Evolutionary conservation across 1,140 invertebrate species (phyloP).

Genomic region (Brachionus koreanus): DNA sequence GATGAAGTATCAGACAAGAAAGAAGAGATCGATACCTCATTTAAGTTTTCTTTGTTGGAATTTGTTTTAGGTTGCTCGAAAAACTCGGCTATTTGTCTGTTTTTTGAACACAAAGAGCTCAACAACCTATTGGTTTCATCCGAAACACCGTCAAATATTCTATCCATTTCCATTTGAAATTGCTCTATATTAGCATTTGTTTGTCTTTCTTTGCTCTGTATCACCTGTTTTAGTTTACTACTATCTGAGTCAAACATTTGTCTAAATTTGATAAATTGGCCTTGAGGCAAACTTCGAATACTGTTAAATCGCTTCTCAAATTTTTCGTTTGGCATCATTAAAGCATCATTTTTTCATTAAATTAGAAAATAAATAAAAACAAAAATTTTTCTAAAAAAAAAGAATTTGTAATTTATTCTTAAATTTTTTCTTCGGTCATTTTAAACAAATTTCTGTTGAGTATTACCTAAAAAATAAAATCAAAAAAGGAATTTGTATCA

Average conservation of each 20-base stretch:
- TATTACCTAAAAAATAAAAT: not conserved
- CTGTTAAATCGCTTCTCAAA: slow-evolving; percentile 32
- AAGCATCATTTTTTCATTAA: not conserved
- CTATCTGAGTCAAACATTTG: slow-evolving; percentile 29
- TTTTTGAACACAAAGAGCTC: not conserved
- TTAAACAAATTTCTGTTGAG: not conserved
- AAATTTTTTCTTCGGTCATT: not conserved
- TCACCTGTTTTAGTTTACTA: not conserved
- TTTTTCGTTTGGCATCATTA: not conserved
- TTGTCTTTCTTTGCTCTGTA: not conserved
- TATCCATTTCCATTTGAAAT: slow-evolving; percentile 14
- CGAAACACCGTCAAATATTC: slow-evolving; percentile 34
- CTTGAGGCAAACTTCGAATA: slow-evolving; percentile 32
- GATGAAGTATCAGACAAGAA: slow-evolving; percentile 22
- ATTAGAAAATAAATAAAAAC: not conserved
- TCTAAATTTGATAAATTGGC: slow-evolving; percentile 34
- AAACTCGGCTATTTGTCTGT: slow-evolving; percentile 41
- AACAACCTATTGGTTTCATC: slow-evolving; percentile 7
- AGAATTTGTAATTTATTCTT: slow-evolving; percentile 15
- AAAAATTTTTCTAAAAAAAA: not conserved
- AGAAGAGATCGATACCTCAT: not conserved
- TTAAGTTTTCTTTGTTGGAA: not conserved
- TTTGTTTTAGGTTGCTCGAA: not conserved
- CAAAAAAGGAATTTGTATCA: not conserved
- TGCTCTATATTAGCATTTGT: not conserved